Conservation (phyloP, 53 echinoderm and acorn worm genomes). For the Henricia sp. region DNA sequence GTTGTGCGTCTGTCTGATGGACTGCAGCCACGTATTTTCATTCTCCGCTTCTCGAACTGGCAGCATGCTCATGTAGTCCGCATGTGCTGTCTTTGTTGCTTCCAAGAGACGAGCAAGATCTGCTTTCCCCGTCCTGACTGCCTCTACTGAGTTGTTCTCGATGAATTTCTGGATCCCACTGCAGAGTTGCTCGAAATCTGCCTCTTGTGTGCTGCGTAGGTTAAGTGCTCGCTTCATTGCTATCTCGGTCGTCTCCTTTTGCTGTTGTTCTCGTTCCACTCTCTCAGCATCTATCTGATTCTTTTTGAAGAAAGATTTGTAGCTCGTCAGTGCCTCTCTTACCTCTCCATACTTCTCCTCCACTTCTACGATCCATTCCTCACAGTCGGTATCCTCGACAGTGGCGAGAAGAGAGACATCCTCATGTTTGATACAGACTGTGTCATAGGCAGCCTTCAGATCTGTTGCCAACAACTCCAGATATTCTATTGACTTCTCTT, state of each 20-base stretch:
- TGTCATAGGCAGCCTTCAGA: no score
- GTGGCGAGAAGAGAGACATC: no score
- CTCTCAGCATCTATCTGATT: neutral
- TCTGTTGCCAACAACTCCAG: no score
- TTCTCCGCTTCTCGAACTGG: neutral
- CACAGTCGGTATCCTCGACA: neutral
- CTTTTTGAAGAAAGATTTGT: no score
- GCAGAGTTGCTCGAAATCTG: conserved; percentile 10
- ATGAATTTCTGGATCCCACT: neutral
- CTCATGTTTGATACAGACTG: no score
- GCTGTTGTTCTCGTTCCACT: neutral
- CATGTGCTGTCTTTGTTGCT: conserved; percentile 16
- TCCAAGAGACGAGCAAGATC: conserved; percentile 13
- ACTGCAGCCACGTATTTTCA: conserved; percentile 24
- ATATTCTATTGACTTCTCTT: no score
- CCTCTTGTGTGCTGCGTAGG: neutral
- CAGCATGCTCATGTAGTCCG: conserved; percentile 23
- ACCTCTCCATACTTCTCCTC: neutral
- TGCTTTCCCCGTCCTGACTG: conserved; percentile 1
- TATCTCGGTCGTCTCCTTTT: neutral
- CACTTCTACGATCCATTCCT: conserved; percentile 8
- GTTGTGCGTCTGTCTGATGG: conserved; percentile 17
- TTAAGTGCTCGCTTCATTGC: neutral
- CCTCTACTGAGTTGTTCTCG: neutral
- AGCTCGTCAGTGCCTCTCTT: neutral